Evolutionary conservation across 1,140 invertebrate genomes (phyloP).

Genomic region (Trichonephila clavipes): DNA sequence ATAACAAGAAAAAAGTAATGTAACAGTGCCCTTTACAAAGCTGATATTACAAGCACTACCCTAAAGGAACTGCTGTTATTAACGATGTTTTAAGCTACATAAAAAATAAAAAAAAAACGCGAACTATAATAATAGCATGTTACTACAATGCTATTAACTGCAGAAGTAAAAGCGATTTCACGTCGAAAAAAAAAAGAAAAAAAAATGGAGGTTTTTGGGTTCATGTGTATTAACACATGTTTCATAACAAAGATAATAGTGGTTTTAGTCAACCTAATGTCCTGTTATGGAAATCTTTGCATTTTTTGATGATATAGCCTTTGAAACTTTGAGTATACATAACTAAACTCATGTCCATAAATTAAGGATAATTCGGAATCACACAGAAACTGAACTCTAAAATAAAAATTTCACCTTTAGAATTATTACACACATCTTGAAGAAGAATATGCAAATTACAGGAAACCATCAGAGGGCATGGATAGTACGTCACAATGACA

Average conservation of each 20-base stretch:
- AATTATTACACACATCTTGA: too few species aligned
- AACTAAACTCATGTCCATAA: too few species aligned
- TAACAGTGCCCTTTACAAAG: conserved; percentile 3
- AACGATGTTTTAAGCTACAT: conserved; percentile 38
- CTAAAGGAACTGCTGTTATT: conserved; percentile 44
- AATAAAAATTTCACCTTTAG: too few species aligned
- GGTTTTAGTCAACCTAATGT: background rate
- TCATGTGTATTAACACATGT: background rate
- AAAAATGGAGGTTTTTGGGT: conserved; percentile 39
- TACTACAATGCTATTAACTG: conserved; percentile 43
- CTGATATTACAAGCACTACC: conserved; percentile 14
- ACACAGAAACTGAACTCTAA: too few species aligned
- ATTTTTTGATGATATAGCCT: too few species aligned
- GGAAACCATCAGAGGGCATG: too few species aligned
- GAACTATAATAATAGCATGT: conserved; percentile 52
- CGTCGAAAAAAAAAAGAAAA: background rate
- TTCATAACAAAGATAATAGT: background rate
- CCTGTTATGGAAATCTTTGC: too few species aligned
- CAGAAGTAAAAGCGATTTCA: background rate
- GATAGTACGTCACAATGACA: too few species aligned
- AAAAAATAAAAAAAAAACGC: background rate
- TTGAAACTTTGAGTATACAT: too few species aligned
- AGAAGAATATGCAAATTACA: too few species aligned
- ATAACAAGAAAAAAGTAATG: background rate
- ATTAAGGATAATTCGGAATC: too few species aligned